Percentiles rank a stretch among this genome's conserved stretches.
Evolutionary conservation across 2,888 invertebrate species (phyloP).

Genomic region (Palloptera scutellata): DNA sequence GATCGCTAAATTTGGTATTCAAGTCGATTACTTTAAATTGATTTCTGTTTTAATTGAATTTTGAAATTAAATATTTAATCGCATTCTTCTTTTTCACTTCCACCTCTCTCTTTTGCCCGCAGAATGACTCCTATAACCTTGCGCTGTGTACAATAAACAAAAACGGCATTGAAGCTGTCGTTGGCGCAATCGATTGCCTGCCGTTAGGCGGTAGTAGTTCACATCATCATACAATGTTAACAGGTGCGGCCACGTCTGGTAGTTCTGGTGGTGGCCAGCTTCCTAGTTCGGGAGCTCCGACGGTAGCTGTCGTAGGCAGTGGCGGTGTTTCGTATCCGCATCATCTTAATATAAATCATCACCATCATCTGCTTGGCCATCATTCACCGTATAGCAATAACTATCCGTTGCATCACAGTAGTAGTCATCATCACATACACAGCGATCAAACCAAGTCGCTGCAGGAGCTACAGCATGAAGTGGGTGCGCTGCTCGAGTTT

Average conservation of each 20-base stretch:
- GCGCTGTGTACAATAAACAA: constrained; percentile 46
- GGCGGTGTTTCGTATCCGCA: constrained; percentile 52
- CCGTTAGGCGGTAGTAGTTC: constrained; percentile 65
- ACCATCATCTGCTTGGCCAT: constrained; percentile 49
- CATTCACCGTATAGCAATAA: constrained; percentile 55
- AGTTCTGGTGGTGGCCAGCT: constrained; percentile 28
- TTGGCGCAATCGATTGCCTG: constrained; percentile 75
- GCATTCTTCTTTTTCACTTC: background rate
- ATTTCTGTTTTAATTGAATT: no score
- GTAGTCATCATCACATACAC: constrained; percentile 75
- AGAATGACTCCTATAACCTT: constrained; percentile 56
- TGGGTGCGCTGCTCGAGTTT: constrained; percentile 88
- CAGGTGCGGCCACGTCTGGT: constrained; percentile 54
- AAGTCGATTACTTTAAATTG: background rate
- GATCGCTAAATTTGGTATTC: background rate
- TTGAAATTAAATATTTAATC: background rate
- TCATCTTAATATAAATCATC: constrained; percentile 41
- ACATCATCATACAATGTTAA: constrained; percentile 36
- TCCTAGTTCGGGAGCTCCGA: constrained; percentile 35
- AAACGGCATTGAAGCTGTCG: constrained; percentile 41
- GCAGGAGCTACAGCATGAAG: constrained; percentile 93
- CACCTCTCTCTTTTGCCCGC: constrained; percentile 28
- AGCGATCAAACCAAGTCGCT: constrained; percentile 90
- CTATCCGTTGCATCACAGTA: constrained; percentile 60
- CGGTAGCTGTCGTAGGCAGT: constrained; percentile 51